Evolutionary conservation across 2,113 vertebrate species (phyloP), one percentile per base, ranked within the genome.

Genomic region (Microtus ochrogaster): DNA sequence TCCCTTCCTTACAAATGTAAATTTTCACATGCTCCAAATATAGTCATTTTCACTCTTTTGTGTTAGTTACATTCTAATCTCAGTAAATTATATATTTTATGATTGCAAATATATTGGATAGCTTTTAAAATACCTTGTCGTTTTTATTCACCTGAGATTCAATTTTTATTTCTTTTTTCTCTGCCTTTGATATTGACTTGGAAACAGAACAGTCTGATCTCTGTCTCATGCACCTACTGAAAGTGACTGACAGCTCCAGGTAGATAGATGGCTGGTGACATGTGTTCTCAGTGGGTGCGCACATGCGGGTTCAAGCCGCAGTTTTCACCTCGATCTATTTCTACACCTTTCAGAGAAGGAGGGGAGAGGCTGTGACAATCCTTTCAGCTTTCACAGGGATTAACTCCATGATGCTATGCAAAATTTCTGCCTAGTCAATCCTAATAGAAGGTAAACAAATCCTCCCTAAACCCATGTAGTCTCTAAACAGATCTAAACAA

Each of bases 381-480:
- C 39, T 91, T 26, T 87, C 44, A 91, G 65, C 72, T 91, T 97
- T 91, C 91, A 91, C 36, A 63, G 76, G 16, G 36, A 94, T 92
- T 95, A 94, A 92, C 41, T 44, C 19, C 19, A 86, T 93, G 55
- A 66, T 78, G 41, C 61, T 91, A 89, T 72, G 93, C 83, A 85
- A 93, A 93, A 28, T 93, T 81, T 47, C 72, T 74, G 44, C 68
- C 65, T 77, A 63, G 70, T 19, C 73, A 92, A 95, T 94, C 88
- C 72, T 92, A 89, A 89, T 61, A 93, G 88, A 91, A 89, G 26
- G 58, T 96, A 91, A 95, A 92, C 28, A 85, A 78, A 89, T 74
- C 39, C 63, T 95, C 33, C 66, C 14, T 78, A 84, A 93, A 82
- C 28, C 83, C 52, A 81, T 82, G 19, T 52, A 76, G 58, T 82